These are phyloP conservation scores for Blera fallax DNA, from an alignment of 2,888 invertebrate species.

Conservation along the genomic window DNA sequence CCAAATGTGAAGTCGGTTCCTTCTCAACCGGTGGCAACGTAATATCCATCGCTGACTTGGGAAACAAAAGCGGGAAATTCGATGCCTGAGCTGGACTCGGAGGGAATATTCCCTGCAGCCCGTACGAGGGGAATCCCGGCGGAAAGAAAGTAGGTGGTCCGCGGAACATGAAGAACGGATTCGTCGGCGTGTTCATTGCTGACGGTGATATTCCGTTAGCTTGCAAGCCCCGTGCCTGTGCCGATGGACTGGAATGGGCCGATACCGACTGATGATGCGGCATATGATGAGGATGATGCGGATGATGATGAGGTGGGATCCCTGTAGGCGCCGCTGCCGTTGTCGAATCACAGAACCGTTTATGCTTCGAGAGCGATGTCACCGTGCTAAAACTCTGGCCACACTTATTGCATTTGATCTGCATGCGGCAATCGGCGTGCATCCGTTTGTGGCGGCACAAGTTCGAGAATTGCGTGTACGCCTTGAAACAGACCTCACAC, in stretches of 20 bases:
- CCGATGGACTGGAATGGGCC: conserved; percentile 40
- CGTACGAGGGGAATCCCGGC: conserved; percentile 85
- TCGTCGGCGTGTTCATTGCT: conserved; percentile 83
- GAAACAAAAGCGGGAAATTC: conserved; percentile 84
- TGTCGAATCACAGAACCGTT: conserved; percentile 96
- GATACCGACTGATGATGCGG: conserved; percentile 54
- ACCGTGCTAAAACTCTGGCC: conserved; percentile 95
- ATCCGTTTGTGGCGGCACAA: conserved; percentile 99
- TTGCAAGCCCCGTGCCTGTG: conserved; percentile 59
- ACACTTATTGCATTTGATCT: conserved; percentile 97
- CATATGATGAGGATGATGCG: conserved; percentile 74
- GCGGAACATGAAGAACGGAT: conserved; percentile 89
- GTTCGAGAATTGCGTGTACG: conserved; percentile 99
- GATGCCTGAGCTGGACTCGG: conserved; percentile 82
- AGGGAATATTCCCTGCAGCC: conserved; percentile 84
- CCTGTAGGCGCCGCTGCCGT: conserved; percentile 82
- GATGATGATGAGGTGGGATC: conserved; percentile 77
- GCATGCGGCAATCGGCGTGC: conserved; percentile 97
- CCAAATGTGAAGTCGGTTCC: conserved; percentile 82
- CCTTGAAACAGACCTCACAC: conserved; percentile 98
- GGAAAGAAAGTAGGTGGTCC: conserved; percentile 86
- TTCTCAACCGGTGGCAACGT: conserved; percentile 81
- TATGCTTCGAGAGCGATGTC: conserved; percentile 96
- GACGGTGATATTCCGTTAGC: conserved; percentile 73
- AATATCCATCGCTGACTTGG: conserved; percentile 83